Percentiles rank a stretch among this genome's conserved stretches.
These are phyloP conservation scores for Anodontia alba DNA, from an alignment of 2,888 invertebrate species.

Conservation along the genomic window DNA sequence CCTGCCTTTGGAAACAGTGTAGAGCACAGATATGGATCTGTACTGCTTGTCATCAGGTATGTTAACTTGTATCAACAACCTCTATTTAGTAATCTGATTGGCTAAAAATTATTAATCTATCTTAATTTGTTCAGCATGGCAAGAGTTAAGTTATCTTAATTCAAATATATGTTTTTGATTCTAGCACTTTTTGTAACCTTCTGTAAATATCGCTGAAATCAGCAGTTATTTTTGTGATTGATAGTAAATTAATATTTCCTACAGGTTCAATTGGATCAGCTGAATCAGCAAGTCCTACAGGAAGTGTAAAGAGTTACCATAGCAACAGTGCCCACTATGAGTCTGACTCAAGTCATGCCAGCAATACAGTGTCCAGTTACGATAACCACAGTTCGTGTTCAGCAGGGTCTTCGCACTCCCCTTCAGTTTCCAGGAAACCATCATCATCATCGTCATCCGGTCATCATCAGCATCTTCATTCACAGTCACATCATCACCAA, in stretches of 20 bases:
- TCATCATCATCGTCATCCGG: slow-evolving; percentile 60
- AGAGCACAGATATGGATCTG: too few species aligned
- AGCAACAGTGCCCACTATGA: slow-evolving; percentile 77
- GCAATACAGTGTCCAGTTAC: slow-evolving; percentile 77
- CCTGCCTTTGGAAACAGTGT: too few species aligned
- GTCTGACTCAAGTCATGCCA: slow-evolving; percentile 83
- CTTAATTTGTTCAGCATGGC: too few species aligned
- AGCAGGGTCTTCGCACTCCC: slow-evolving; percentile 74
- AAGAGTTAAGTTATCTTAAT: too few species aligned
- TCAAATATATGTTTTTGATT: too few species aligned
- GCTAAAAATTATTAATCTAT: too few species aligned
- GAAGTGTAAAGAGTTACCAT: slow-evolving; percentile 80
- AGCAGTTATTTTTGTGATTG: too few species aligned
- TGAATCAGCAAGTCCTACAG: slow-evolving; percentile 91
- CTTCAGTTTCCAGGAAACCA: slow-evolving; percentile 59
- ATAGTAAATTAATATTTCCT: slow-evolving; percentile 5
- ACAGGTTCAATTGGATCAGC: slow-evolving; percentile 87
- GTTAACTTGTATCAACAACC: too few species aligned
- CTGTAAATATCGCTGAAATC: too few species aligned
- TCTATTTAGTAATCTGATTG: too few species aligned
- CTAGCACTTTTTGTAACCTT: too few species aligned
- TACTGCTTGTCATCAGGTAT: too few species aligned
- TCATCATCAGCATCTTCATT: slow-evolving; percentile 18
- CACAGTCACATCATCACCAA: slow-evolving; percentile 26
- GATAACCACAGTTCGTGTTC: slow-evolving; percentile 84